These are phyloP conservation scores for Macaca mulatta DNA, from an alignment of 2,113 vertebrate species.

Conservation along the genomic window DNA sequence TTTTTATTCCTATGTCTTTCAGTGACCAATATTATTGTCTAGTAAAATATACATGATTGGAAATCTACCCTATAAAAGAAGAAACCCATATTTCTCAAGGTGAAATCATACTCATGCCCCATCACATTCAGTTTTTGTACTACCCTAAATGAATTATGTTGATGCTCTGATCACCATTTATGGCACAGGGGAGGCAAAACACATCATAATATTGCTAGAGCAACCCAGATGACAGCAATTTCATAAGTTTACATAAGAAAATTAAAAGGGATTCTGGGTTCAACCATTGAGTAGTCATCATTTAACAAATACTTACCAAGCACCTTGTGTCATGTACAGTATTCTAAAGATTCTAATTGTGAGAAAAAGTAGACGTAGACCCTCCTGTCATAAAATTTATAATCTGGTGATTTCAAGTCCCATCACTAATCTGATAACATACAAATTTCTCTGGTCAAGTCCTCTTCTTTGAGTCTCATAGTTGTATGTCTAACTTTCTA, in stretches of 20 bases:
- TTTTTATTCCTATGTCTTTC: background rate
- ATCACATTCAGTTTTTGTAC: background rate
- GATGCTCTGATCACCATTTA: constrained; percentile 22
- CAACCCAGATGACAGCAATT: background rate
- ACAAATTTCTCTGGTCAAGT: constrained; percentile 18
- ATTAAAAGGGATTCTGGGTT: constrained; percentile 22
- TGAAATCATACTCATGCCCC: background rate
- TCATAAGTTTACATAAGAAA: background rate
- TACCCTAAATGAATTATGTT: background rate
- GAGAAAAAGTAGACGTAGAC: background rate
- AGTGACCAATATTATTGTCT: background rate
- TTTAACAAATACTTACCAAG: constrained; percentile 15
- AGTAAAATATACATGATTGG: background rate
- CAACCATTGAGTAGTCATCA: background rate
- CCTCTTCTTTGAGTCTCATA: background rate
- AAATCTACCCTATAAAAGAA: background rate
- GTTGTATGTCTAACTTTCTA: background rate
- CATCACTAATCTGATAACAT: background rate
- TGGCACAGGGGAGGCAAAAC: background rate
- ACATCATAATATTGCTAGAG: background rate
- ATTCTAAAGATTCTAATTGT: background rate
- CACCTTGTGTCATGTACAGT: background rate
- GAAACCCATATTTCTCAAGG: background rate
- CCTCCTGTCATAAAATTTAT: background rate
- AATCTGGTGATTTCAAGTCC: background rate